Evolutionary conservation across 2,888 invertebrate genomes (phyloP), one percentile per base, ranked within the genome.

Genomic region (Cryptocheilus praepositus): DNA sequence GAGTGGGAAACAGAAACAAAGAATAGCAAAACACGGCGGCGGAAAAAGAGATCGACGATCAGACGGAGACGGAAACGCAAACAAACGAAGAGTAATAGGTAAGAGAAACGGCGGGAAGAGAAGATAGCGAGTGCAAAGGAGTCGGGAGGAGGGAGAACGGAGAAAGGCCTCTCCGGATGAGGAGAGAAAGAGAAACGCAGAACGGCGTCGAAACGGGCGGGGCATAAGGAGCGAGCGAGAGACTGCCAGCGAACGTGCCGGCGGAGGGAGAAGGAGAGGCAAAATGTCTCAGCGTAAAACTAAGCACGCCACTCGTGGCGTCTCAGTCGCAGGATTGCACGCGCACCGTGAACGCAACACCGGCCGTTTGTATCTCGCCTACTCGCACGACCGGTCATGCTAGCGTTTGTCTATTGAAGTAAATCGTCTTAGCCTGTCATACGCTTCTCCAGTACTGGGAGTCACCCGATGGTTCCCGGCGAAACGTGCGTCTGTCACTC

Each of bases 301-400:
- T 76, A 74, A 79, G 76, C 73, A 78, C 75, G 74, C 71, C 80
- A 77, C 75, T 80, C 79, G 83, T 80, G 83, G 83, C 83, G 85
- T 83, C 81, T 85, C 83, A 87, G 87, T 87, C 83, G 85, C 83
- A 82, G 83, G 80, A 82, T 81, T 76, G 85, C 84, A 81, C 83
- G 85, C 82, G 84, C 76, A 78, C 73, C 64, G 80, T 79, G 13
- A 64, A 60, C 67, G 75, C 44, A 64, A 45, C 16, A 21, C 5
- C 57, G 57, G 21, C 57, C 45, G 22, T 19, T n/a, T 56, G 36
- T 21, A 43, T 36, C 54, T 54, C 36, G 18, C 18, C 19, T 18
- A 43, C 43, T 16, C 43, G 18, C 49, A 49, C 49, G 49, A 49
- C 49, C 36, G 36, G 36, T 7, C 36, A 36, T 11, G 36, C 36